Base-by-base conservation (phyloP, 2,113 vertebrate species). In the Scortum barcoo region DNA sequence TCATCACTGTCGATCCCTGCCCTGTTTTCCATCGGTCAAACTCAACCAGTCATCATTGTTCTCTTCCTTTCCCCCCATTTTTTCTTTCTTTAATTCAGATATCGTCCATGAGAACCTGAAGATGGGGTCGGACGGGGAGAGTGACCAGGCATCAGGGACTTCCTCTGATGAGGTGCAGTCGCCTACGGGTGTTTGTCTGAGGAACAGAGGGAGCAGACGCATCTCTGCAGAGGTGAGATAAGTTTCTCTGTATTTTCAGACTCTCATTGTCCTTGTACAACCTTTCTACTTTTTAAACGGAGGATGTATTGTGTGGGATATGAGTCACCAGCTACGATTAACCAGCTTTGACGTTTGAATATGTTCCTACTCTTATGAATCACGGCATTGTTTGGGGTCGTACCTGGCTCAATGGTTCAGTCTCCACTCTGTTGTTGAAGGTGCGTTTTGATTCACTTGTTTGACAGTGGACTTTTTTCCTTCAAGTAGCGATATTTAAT, bases 71-170 rank as follows among this genome's bases (percentile, higher is more conserved):
- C 33, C n/a, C 33, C 65, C 42, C 30, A 17, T 6, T 69, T 42
- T 60, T 12, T 26, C 28, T 62, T 1, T 20, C 26, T 80, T n/a
- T 67, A 7, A 75, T 85, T 78, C 83, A 99, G 97, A 98, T 92
- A 99, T 99, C 77, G 97, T 99, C 80, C 97, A 98, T 60, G 97
- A 99, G 95, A 98, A 99, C 91, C 91, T 97, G 91, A 99, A 99
- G 95, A 98, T 99, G 96, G 97, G 97, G 57, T 99, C 97, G 2
- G 97, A 99, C 73, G 97, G 97, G 80, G 97, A 99, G 95, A 99
- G 97, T 75, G 97, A 99, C 93, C 97, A 98, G 90, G 97, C 97
- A 50, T 99, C 97, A 54, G 97, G 97, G 80, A 98, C 97, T 0
- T 98, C 97, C 56, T 99, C 97, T 11, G 97, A 99, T 89, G 97